Conservation (phyloP, 2,888 invertebrate genomes). For the Pegoplata infirma region DNA sequence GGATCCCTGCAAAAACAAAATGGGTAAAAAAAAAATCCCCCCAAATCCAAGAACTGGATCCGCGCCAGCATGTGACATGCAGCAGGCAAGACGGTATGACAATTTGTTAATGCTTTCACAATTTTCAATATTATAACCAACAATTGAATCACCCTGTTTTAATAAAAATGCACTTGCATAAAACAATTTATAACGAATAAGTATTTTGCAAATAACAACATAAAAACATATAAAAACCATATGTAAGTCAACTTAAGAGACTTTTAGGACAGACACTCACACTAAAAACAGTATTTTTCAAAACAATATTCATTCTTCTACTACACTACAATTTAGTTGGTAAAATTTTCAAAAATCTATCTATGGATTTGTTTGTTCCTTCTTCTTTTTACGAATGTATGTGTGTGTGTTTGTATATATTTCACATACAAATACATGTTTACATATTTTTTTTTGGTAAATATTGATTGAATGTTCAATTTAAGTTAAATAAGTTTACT, state of each 20-base stretch:
- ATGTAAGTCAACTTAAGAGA: conserved; percentile 10
- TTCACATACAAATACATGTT: not conserved
- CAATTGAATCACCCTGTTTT: not conserved
- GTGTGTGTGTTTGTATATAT: not conserved
- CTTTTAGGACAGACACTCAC: conserved; percentile 16
- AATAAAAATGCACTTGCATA: not conserved
- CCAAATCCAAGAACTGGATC: no score
- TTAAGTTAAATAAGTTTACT: conserved; percentile 39
- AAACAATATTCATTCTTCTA: not conserved
- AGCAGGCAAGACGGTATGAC: no score
- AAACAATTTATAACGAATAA: not conserved
- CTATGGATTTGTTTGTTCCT: no score
- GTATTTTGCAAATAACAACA: conserved; percentile 36
- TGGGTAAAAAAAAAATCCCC: no score
- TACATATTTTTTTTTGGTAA: conserved; percentile 19
- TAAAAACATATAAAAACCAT: conserved; percentile 4
- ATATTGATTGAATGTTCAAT: conserved; percentile 52
- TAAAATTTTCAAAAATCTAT: not conserved
- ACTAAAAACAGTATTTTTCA: conserved; percentile 12
- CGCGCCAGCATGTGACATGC: no score
- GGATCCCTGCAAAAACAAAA: no score
- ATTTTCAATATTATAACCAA: no score
- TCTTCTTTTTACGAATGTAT: not conserved
- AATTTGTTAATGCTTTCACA: no score
- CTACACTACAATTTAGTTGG: no score